Percentiles rank a stretch among this genome's conserved stretches.
Conservation (phyloP, 2,113 vertebrate species). For the Turdus rufiventris region DNA sequence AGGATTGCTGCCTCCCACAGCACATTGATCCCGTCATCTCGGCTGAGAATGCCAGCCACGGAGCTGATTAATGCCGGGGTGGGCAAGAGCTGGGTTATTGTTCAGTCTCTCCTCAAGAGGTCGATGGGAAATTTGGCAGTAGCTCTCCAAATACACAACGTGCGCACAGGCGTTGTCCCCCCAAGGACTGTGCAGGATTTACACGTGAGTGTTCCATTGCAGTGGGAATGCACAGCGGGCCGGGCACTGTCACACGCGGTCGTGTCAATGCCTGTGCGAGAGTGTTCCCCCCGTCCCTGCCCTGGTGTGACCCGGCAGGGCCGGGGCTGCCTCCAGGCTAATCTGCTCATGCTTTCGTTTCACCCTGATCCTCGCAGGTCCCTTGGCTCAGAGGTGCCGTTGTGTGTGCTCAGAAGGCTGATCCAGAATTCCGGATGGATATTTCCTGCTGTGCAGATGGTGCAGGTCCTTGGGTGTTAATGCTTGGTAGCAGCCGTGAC, state of each 20-base stretch:
- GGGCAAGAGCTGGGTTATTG: constrained; percentile 58
- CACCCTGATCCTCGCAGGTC: neutral
- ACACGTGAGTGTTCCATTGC: neutral
- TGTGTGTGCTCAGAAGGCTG: neutral
- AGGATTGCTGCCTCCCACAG: constrained; percentile 29
- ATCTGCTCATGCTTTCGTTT: constrained; percentile 15
- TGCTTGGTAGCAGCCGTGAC: neutral
- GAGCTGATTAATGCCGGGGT: constrained; percentile 52
- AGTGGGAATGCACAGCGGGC: neutral
- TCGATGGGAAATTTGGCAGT: constrained; percentile 56
- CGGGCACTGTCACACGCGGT: rapidly evolving
- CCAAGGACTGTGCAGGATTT: neutral
- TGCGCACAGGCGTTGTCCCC: neutral
- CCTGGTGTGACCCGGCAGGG: neutral
- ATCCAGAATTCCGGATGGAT: neutral
- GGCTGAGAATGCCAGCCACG: constrained; percentile 35
- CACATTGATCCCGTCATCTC: constrained; percentile 32
- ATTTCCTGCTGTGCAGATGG: neutral
- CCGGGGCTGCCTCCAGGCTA: neutral
- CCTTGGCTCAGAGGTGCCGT: neutral
- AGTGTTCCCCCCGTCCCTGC: neutral
- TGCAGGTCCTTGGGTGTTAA: constrained; percentile 18
- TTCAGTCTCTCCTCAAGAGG: constrained; percentile 44
- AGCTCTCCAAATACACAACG: neutral
- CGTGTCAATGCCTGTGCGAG: neutral